Percentiles rank a stretch among this genome's conserved stretches.
Evolutionary conservation across 1,140 invertebrate genomes (phyloP).

Genomic region (Proctacanthus coquilletti): DNA sequence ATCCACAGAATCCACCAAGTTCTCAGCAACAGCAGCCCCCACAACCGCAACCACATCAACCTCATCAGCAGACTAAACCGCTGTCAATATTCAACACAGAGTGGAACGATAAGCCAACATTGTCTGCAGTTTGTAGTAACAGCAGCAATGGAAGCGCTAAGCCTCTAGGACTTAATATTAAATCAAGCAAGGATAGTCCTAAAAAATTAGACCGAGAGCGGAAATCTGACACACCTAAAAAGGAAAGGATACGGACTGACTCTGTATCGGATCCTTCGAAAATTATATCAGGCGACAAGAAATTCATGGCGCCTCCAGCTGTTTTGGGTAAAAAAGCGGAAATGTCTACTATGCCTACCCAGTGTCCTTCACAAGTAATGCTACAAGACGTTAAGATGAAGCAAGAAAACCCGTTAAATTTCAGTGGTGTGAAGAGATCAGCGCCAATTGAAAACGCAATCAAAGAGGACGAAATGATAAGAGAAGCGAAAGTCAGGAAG

Average conservation of each 20-base stretch:
- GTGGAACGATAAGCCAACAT: no score
- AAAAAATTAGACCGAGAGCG: conserved; percentile 6
- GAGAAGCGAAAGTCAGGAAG: conserved; percentile 4
- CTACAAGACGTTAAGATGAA: not conserved
- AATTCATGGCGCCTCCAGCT: no score
- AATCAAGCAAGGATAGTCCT: conserved; percentile 4
- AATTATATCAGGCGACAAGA: no score
- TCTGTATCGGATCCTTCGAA: no score
- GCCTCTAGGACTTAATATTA: conserved; percentile 1
- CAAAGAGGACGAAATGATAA: not conserved
- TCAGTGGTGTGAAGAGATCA: not conserved
- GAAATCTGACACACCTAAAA: conserved; percentile 7
- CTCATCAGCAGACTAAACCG: no score
- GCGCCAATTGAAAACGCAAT: not conserved
- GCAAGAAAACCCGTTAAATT: not conserved
- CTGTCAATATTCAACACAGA: no score
- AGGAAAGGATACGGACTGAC: conserved; percentile 9
- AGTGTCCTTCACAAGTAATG: not conserved
- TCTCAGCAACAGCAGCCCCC: conserved; percentile 7
- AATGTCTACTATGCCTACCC: not conserved
- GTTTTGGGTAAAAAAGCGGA: no score
- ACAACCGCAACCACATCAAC: conserved; percentile 9
- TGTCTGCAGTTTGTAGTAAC: no score
- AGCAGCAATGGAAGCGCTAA: no score
- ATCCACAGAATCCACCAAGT: not conserved